Evolutionary conservation across 2,888 invertebrate genomes (phyloP).

Genomic region (Campopleginae sp.): DNA sequence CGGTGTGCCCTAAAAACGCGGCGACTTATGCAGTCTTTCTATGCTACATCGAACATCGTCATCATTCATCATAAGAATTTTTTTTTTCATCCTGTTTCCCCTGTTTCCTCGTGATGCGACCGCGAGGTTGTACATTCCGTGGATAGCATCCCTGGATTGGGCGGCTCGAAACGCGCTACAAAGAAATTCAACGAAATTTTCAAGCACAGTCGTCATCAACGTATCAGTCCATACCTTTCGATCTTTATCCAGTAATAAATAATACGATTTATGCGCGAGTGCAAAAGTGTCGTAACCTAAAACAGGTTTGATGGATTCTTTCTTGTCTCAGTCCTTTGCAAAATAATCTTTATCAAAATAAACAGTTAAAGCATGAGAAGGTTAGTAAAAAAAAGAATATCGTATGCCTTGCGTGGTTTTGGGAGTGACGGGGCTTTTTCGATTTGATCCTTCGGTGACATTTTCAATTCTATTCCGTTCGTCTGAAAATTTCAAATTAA

Average conservation of each 20-base stretch:
- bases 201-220: neutral
- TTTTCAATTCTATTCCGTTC: constrained; percentile 25
- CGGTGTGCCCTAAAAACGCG: constrained; percentile 48
- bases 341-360: neutral
- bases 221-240: too few species aligned
- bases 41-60: constrained; percentile 45
- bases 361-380: neutral
- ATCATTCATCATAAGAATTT: constrained; percentile 61
- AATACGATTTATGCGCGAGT: too few species aligned
- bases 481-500: constrained; percentile 23
- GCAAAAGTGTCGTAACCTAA: neutral
- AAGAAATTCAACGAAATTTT: neutral
- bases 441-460: neutral
- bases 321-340: neutral
- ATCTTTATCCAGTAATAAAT: too few species aligned
- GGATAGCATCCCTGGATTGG: neutral
- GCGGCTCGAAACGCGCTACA: neutral
- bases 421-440: constrained; percentile 1
- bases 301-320: neutral
- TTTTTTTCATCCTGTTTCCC: constrained; percentile 2
- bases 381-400: neutral
- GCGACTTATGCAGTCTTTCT: constrained; percentile 11
- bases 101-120: neutral
- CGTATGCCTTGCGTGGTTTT: neutral
- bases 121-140: neutral